Percentiles rank a stretch among this genome's conserved stretches.
Evolutionary conservation across 2,113 vertebrate genomes (phyloP).

Genomic region (Trematomus loennbergii): DNA sequence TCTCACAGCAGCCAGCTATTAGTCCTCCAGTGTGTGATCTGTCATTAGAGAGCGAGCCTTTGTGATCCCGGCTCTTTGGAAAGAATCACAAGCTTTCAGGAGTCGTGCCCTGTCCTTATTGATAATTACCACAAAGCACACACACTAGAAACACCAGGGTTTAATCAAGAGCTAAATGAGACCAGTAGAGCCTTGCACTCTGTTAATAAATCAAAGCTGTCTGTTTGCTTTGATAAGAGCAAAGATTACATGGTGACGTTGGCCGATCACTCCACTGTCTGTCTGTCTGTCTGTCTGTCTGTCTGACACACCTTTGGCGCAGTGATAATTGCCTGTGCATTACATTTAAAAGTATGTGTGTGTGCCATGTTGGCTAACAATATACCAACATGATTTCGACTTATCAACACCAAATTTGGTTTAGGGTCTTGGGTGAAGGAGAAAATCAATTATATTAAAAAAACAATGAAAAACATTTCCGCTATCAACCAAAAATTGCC

Average conservation of each 20-base stretch:
- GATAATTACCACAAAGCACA: slow-evolving; percentile 40
- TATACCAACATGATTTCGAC: background rate
- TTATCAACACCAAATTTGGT: no score
- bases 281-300: background rate
- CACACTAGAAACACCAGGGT: background rate
- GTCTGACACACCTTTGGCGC: background rate
- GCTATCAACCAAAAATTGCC: no score
- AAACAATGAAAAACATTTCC: no score
- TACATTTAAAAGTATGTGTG: background rate
- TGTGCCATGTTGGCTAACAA: background rate
- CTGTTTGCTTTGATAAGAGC: slow-evolving; percentile 24
- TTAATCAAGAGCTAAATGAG: slow-evolving; percentile 28
- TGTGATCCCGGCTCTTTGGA: slow-evolving; percentile 42
- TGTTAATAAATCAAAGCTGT: slow-evolving; percentile 34
- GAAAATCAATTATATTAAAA: no score
- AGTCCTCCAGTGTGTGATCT: slow-evolving; percentile 49
- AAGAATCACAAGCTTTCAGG: slow-evolving; percentile 54
- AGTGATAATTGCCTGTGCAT: background rate
- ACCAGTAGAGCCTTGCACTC: background rate
- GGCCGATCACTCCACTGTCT: slow-evolving; percentile 7
- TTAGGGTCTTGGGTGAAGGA: no score
- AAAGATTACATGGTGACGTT: background rate
- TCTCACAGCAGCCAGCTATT: slow-evolving; percentile 62
- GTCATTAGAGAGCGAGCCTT: slow-evolving; percentile 66
- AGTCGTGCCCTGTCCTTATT: slow-evolving; percentile 54